Percentiles rank a stretch among this genome's conserved stretches.
phyloP scores from a whole-genome alignment of 2,888 invertebrate species.

The Teleogryllus oceanicus region DNA sequence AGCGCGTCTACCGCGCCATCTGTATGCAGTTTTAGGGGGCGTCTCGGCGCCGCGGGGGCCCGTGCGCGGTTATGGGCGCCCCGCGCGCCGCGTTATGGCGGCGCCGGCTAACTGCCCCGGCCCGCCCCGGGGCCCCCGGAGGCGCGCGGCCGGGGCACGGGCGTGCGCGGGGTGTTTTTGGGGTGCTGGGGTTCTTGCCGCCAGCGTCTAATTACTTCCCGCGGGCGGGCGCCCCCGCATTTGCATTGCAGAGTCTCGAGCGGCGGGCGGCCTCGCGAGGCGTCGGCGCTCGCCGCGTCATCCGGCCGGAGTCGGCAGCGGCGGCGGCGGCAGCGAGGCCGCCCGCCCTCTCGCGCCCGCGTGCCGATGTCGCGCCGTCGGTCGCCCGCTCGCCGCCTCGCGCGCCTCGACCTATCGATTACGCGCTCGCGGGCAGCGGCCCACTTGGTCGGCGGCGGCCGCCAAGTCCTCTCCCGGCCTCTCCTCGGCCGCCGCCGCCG shows the following conservation, averaged over 20 bases:
- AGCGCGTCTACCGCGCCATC: background rate
- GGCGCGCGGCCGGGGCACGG: background rate
- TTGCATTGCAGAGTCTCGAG: constrained; percentile 20
- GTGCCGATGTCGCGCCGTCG: constrained; percentile 9
- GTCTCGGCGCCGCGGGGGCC: constrained; percentile 1
- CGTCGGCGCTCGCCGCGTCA: constrained; percentile 20
- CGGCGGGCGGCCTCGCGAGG: constrained; percentile 6
- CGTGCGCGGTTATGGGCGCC: constrained; percentile 18
- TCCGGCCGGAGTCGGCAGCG: background rate
- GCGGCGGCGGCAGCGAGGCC: background rate
- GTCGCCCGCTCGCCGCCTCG: background rate
- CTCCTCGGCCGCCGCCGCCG: background rate
- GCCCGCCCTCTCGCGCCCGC: background rate
- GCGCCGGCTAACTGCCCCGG: background rate
- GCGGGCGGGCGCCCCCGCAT: constrained; percentile 18
- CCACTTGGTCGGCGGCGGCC: background rate
- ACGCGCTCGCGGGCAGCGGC: background rate
- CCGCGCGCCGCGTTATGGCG: background rate
- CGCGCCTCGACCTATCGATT: constrained; percentile 18
- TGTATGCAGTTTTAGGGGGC: constrained; percentile 18
- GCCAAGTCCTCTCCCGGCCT: background rate
- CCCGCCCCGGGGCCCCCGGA: background rate
- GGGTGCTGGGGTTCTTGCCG: background rate
- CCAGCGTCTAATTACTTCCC: background rate
- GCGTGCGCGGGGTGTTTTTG: background rate